phyloP scores from a whole-genome alignment of 1,140 invertebrate genomes.

The Bradynema listronoti region DNA sequence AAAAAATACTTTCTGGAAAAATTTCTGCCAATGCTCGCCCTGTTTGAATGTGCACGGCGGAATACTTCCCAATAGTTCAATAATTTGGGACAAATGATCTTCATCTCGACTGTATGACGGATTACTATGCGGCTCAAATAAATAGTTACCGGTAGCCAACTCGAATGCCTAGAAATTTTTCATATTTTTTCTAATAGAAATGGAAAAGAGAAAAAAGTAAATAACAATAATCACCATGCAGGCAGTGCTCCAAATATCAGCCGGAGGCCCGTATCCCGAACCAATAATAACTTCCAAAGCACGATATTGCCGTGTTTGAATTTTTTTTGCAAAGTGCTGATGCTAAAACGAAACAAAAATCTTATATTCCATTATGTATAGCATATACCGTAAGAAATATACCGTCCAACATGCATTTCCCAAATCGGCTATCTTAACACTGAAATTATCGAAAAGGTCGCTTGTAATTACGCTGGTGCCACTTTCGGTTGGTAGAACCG shows the following conservation, averaged over 20 bases:
- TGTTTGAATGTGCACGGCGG: conserved; percentile 78
- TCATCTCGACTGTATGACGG: conserved; percentile 77
- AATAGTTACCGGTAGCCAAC: conserved; percentile 93
- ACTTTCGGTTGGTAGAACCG: conserved; percentile 5
- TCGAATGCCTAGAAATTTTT: conserved; percentile 77
- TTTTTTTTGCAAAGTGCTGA: conserved; percentile 87
- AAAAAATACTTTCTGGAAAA: conserved; percentile 86
- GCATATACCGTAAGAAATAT: no score
- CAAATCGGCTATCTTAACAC: conserved; percentile 73
- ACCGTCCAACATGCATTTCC: conserved; percentile 99
- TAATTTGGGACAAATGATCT: conserved; percentile 96
- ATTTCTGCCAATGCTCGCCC: conserved; percentile 83
- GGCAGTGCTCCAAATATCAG: conserved; percentile 95
- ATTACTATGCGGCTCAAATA: conserved; percentile 95
- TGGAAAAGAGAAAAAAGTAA: neutral
- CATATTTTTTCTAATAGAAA: conserved; percentile 5
- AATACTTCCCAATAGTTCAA: conserved; percentile 90
- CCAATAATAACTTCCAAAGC: conserved; percentile 89
- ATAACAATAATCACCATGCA: conserved; percentile 74
- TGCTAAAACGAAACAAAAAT: conserved; percentile 62
- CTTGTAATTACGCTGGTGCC: no score
- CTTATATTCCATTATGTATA: no score
- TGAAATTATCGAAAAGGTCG: no score
- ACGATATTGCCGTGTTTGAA: conserved; percentile 95
- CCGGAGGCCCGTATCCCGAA: conserved; percentile 83